Base-by-base conservation (phyloP, 1,140 invertebrate genomes). In the Drosophila setifemur region DNA sequence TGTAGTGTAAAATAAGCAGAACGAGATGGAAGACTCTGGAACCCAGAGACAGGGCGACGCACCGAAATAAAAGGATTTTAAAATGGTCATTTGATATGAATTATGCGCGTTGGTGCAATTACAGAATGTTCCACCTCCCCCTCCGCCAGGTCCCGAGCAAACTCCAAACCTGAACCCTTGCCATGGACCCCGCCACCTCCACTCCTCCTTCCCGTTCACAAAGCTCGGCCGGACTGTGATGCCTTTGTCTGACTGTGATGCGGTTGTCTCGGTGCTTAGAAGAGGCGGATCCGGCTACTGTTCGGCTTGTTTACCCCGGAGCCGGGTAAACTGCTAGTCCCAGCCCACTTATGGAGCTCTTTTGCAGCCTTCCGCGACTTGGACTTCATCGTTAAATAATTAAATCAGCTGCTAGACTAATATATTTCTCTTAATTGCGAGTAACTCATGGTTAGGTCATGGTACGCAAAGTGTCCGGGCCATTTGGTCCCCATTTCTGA, bases 51-150 rank as follows among this genome's bases (percentile, higher is more conserved):
- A 77, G 78, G 48, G 44, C 52, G 60, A 75, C 75, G 81, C 71
- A 76, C 50, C 63, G 76, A 86, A 86, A 89, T 89, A 89, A 89
- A 89, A 89, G 88, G 88, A 88, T 89, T 89, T 88, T 87, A 89
- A 89, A 89, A 89, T 89, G 88, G 88, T 89, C 88, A 89, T 89
- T 89, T 89, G 82, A 89, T 89, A 89, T 89, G 88, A 89, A 89
- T 89, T 89, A 89, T 89, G 88, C 88, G 83, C 79, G 79, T 53
- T 88, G 71, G 58, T 88, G 88, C 88, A 89, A 89, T 89, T 89
- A 89, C 81, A 86, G 66, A 63, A 55, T 61, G 71, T 73, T 61
- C 63, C 55, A 49, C 42, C 25, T 23, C 43, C n/a, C 7, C 60
- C 40, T 16, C 5, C 21, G 7, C 40, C 26, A 18, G 12, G 11